Conservation (phyloP, 2,113 vertebrate species). For the Bagarius yarrelli region DNA sequence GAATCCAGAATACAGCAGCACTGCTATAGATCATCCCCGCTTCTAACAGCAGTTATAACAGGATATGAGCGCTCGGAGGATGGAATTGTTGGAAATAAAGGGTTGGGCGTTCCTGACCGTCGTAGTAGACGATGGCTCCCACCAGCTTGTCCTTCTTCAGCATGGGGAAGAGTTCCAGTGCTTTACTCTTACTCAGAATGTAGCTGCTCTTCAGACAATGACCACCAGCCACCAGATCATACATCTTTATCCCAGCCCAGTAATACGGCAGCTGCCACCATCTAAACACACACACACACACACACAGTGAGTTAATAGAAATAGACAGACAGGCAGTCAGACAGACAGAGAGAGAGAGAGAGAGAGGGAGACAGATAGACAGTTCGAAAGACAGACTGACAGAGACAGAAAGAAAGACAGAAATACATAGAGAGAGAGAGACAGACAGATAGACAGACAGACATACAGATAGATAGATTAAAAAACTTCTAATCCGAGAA, state of each 20-base stretch:
- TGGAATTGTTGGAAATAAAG: no score
- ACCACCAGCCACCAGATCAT: slow-evolving; percentile 90
- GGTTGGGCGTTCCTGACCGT: slow-evolving; percentile 74
- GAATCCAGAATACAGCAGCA: neutral
- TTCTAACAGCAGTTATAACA: no score
- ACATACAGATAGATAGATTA: no score
- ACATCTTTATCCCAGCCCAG: slow-evolving; percentile 95
- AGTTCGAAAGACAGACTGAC: no score
- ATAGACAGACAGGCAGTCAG: neutral
- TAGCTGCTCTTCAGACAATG: slow-evolving; percentile 95
- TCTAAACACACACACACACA: slow-evolving; percentile 62
- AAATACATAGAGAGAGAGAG: no score
- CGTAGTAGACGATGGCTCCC: slow-evolving; percentile 96
- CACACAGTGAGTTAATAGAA: neutral
- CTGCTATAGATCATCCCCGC: neutral
- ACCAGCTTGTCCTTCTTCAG: slow-evolving; percentile 89
- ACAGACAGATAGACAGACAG: no score
- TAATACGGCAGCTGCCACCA: slow-evolving; percentile 99
- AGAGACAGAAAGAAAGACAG: no score
- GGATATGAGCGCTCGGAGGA: no score
- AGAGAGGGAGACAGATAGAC: no score
- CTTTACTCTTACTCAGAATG: slow-evolving; percentile 85
- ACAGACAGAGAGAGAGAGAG: no score
- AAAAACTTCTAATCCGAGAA: no score
- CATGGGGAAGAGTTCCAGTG: slow-evolving; percentile 95